Conservation (phyloP, 2,888 invertebrate species). For the Cynaeus angustus region DNA sequence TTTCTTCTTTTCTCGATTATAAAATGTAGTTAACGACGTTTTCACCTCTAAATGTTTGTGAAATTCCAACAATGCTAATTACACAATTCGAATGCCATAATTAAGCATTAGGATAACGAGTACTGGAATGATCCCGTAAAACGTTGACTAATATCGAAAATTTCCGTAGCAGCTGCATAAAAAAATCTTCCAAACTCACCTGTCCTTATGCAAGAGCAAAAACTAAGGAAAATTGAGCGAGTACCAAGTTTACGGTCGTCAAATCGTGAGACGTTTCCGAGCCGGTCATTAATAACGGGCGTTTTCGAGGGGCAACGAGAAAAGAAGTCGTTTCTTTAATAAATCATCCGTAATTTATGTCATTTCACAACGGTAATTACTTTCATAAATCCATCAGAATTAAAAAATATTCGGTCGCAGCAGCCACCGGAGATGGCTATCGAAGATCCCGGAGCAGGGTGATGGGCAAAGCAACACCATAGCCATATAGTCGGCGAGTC, state of each 20-base stretch:
- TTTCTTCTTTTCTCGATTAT: too few species aligned
- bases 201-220: too few species aligned
- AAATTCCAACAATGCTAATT: too few species aligned
- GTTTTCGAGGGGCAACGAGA: conserved; percentile 44
- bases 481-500: conserved; percentile 19
- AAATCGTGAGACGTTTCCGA: conserved; percentile 55
- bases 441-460: conserved; percentile 43
- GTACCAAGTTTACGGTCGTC: background rate
- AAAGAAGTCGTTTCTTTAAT: conserved; percentile 52
- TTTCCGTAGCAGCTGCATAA: too few species aligned
- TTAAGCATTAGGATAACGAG: too few species aligned
- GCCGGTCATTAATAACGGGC: conserved; percentile 58
- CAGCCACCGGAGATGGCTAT: conserved; percentile 63
- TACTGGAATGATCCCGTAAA: too few species aligned
- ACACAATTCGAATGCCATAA: too few species aligned
- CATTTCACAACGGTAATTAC: conserved; percentile 67
- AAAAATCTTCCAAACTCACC: too few species aligned
- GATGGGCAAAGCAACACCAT: conserved; percentile 29
- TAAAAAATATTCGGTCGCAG: conserved; percentile 62
- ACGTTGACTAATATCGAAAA: too few species aligned
- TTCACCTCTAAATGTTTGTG: too few species aligned
- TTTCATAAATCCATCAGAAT: conserved; percentile 67
- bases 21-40: too few species aligned
- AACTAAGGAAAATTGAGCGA: too few species aligned
- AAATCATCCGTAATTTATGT: conserved; percentile 67